Base-by-base conservation (phyloP, 2,888 invertebrate species). In the Sesia bembeciformis region DNA sequence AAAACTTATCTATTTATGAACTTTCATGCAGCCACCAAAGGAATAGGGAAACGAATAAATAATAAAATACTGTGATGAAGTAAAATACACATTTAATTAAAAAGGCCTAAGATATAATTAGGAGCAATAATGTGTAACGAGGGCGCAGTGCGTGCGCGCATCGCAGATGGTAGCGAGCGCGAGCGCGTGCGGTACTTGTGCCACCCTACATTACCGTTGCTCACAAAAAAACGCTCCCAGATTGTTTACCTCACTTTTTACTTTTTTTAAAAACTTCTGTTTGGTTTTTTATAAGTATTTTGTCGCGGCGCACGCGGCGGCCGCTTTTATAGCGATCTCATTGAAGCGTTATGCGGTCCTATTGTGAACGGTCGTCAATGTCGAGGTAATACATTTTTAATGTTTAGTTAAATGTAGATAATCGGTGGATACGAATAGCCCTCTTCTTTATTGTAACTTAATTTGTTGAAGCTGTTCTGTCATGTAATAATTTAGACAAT, bases 171-270 rank as follows among this genome's bases (percentile, higher is more conserved):
- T 8, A 46, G 51, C 43, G 8, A 7, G 40, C 46, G 39, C 54
- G 53, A 57, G 72, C 83, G 74, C 78, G 84, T 81, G 83, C 82
- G 69, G 65, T 70, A 71, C 80, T 77, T 74, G 75, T 64, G 75
- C 74, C 83, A 78, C 85, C 85, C 85, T 65, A 73, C 74, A 70
- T 71, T 67, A 78, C 78, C 77, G 78, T 78, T 70, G 73, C 53
- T 60, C 65, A 76, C 70, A 85, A 86, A 87, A 55, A 88, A 85
- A 80, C 74, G 65, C 75, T 67, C 72, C 74, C 84, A 77, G 81
- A 83, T 86, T 88, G 85, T 89, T 88, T 88, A 88, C 87, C 82
- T 83, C 87, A 84, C 81, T 84, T 88, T 88, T 86, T 86, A 85
- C 76, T 75, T 87, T 89, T 87, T 84, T 81, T 84, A 69, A 74